Evolutionary conservation across 1,140 invertebrate genomes (phyloP).

Genomic region (Neodiprion virginianus): DNA sequence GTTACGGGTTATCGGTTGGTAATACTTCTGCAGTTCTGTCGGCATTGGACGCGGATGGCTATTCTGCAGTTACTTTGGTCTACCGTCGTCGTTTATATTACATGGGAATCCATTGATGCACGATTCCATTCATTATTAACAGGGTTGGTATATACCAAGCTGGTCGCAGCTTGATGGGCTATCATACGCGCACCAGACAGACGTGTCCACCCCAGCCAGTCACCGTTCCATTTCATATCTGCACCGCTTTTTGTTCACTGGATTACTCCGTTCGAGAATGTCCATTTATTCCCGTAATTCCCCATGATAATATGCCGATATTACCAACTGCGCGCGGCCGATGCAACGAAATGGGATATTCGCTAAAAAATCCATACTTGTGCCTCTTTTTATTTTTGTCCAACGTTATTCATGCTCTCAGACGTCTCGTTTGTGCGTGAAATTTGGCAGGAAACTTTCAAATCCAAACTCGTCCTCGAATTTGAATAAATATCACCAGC

Average conservation of each 20-base stretch:
- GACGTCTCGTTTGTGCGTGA: too few species aligned
- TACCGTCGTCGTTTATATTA: neutral
- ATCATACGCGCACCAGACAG: neutral
- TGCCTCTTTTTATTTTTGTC: too few species aligned
- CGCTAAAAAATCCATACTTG: neutral
- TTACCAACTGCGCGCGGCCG: neutral
- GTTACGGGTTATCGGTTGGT: too few species aligned
- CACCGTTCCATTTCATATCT: neutral
- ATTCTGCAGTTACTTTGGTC: too few species aligned
- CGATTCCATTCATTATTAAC: neutral
- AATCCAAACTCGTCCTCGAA: too few species aligned
- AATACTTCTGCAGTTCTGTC: too few species aligned
- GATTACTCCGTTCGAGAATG: neutral
- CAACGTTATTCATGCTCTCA: too few species aligned
- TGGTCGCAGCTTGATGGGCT: neutral
- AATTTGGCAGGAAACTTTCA: too few species aligned
- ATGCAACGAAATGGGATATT: neutral
- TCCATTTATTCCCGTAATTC: neutral
- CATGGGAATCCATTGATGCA: neutral
- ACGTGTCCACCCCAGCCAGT: conserved; percentile 6
- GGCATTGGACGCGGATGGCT: too few species aligned
- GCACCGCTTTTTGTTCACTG: neutral
- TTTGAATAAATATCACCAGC: too few species aligned
- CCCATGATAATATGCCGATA: neutral
- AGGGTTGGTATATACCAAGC: neutral